Evolutionary conservation across 2,888 invertebrate genomes (phyloP).

Genomic region (Agrotis ipsilon): DNA sequence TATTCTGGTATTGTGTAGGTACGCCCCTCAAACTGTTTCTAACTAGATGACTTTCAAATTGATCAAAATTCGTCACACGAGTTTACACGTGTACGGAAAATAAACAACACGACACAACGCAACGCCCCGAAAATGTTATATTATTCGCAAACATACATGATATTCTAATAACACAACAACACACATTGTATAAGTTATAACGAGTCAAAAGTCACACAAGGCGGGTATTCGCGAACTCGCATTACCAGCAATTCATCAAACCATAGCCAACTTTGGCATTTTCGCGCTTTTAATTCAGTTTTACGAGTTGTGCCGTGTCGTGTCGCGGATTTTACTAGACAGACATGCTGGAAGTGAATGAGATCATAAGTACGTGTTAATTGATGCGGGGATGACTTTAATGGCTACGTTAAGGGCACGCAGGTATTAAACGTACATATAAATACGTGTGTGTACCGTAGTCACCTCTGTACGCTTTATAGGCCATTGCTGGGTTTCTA

Average conservation of each 20-base stretch:
- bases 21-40: not conserved
- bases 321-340: conserved; percentile 42
- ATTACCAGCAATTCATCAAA: conserved; percentile 85
- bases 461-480: conserved; percentile 37
- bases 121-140: conserved; percentile 3
- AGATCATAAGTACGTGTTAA: conserved; percentile 56
- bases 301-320: conserved; percentile 62
- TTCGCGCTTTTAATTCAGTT: conserved; percentile 80
- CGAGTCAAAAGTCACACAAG: conserved; percentile 68
- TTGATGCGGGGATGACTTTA: conserved; percentile 52
- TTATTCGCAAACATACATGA: conserved; percentile 41
- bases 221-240: conserved; percentile 69
- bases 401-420: conserved; percentile 38
- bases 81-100: conserved; percentile 5
- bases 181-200: conserved; percentile 70
- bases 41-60: conserved; percentile 6
- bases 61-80: conserved; percentile 3
- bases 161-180: conserved; percentile 27
- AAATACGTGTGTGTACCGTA: conserved; percentile 7
- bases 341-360: conserved; percentile 44
- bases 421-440: conserved; percentile 33
- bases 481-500: conserved; percentile 37
- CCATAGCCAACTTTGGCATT: conserved; percentile 74
- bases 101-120: not conserved
- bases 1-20: not conserved